Percentiles rank a stretch among this genome's conserved stretches.
phyloP scores from a whole-genome alignment of 2,797 vertebrate genomes.

The Cossypha heuglini region DNA sequence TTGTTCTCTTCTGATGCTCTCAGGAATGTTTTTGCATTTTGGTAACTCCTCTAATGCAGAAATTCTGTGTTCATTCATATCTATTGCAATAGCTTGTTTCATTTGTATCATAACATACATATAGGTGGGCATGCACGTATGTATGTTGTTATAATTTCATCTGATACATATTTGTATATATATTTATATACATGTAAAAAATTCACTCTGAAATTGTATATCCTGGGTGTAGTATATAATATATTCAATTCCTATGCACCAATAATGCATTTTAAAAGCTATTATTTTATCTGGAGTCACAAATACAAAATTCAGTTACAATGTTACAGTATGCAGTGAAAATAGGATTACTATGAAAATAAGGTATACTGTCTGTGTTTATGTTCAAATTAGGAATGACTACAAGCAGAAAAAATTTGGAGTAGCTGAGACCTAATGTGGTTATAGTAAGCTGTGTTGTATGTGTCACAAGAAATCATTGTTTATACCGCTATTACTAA shows the following conservation, averaged over 20 bases:
- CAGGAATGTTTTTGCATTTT: not conserved
- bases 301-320: not conserved
- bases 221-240: not conserved
- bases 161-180: not conserved
- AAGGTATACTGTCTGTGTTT: not conserved
- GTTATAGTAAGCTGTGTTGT: not conserved
- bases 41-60: not conserved
- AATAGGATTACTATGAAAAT: not conserved
- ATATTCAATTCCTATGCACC: not conserved
- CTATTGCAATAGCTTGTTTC: not conserved
- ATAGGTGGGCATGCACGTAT: rapidly evolving
- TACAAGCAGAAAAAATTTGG: not conserved
- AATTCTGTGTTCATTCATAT: not conserved
- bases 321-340: not conserved
- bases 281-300: not conserved
- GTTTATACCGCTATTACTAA: not conserved
- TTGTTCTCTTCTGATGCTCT: not conserved
- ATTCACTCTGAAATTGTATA: not conserved
- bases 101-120: not conserved
- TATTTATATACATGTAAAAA: not conserved
- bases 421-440: not conserved
- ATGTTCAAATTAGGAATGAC: not conserved
- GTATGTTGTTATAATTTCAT: not conserved
- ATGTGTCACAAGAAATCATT: not conserved
- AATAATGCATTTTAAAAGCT: not conserved